Evolutionary conservation across 2,113 vertebrate genomes (phyloP).

Genomic region (Rhynchopsitta pachyrhyncha): DNA sequence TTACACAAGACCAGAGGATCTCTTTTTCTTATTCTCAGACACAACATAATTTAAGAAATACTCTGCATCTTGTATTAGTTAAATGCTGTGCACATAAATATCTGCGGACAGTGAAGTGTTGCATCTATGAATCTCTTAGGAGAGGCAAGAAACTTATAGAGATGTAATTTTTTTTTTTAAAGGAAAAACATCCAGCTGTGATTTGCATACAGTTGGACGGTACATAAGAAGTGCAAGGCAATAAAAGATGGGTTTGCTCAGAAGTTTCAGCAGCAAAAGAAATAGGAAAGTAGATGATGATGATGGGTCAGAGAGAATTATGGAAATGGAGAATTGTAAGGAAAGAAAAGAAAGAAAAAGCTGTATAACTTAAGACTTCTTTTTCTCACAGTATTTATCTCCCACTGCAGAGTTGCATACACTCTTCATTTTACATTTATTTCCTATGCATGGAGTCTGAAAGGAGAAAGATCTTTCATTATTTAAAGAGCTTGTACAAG

Average conservation of each 20-base stretch:
- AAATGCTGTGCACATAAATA: not conserved
- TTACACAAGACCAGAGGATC: not conserved
- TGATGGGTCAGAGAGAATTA: not conserved
- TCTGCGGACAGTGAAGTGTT: not conserved
- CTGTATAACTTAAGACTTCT: not conserved
- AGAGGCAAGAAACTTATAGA: not conserved
- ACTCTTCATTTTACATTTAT: not conserved
- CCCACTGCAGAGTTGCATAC: not conserved
- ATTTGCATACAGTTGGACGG: not conserved
- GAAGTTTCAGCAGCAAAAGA: not conserved
- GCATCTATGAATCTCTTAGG: not conserved
- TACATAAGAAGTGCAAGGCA: not conserved
- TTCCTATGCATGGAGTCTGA: not conserved
- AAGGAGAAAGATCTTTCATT: not conserved
- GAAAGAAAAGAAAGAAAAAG: not conserved
- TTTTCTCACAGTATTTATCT: not conserved
- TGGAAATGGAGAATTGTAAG: not conserved
- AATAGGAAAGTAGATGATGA: not conserved
- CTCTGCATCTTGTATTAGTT: not conserved
- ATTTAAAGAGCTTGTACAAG: not conserved
- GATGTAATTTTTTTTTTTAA: not conserved
- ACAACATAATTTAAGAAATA: not conserved
- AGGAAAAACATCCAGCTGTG: not conserved
- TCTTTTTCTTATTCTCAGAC: not conserved
- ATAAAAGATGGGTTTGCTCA: not conserved